phyloP scores from a whole-genome alignment of 2,797 vertebrate species.

The Streptopelia turtur region DNA sequence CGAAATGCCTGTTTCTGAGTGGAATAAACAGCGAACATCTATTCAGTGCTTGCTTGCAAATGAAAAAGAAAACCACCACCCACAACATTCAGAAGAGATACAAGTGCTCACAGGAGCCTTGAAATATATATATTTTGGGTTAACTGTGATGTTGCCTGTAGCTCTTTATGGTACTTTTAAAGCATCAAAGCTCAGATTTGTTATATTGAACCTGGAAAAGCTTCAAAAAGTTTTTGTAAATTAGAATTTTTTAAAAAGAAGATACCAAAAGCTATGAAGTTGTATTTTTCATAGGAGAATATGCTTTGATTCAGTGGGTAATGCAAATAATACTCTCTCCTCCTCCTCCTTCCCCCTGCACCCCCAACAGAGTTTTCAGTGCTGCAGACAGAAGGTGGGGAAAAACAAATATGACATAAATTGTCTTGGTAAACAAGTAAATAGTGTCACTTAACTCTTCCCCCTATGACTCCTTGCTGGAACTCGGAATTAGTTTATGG shows the following conservation, averaged over 20 bases:
- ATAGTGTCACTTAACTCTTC: constrained; percentile 37
- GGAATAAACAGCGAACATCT: neutral
- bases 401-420: constrained; percentile 49
- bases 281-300: neutral
- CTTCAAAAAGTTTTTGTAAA: constrained; percentile 41
- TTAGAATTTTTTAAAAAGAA: neutral
- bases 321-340: constrained; percentile 5
- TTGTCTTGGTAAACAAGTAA: constrained; percentile 58
- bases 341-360: neutral
- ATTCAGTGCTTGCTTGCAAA: neutral
- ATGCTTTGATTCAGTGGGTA: constrained; percentile 25
- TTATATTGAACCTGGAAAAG: constrained; percentile 37
- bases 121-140: neutral
- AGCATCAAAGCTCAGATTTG: constrained; percentile 46
- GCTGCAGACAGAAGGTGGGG: constrained; percentile 1
- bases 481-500: constrained; percentile 65
- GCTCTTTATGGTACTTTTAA: constrained; percentile 9
- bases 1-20: neutral
- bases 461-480: neutral
- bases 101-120: neutral
- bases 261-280: constrained; percentile 31
- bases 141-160: constrained; percentile 36
- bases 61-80: neutral
- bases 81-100: neutral
- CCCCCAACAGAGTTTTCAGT: constrained; percentile 2